These are phyloP conservation scores for Patiria pectinifera DNA, from an alignment of 53 echinoderm and acorn worm species.

Conservation along the genomic window DNA sequence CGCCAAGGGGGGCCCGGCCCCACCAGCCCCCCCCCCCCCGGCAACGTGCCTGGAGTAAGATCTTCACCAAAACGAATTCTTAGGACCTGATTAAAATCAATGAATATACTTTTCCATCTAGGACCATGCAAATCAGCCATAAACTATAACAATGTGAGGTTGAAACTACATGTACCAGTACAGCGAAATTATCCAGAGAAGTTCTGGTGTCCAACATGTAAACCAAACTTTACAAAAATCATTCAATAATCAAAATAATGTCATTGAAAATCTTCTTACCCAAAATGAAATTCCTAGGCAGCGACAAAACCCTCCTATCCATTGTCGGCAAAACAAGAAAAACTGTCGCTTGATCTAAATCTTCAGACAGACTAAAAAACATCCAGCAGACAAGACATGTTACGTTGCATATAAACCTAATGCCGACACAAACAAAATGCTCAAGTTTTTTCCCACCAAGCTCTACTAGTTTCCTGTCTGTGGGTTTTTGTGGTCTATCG, in stretches of 20 bases:
- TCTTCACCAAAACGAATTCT: too few species aligned
- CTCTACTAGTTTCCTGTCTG: background rate
- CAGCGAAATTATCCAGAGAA: background rate
- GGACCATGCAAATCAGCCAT: background rate
- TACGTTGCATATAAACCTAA: background rate
- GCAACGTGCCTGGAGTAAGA: too few species aligned
- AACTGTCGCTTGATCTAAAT: background rate
- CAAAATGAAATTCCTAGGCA: slow-evolving; percentile 13
- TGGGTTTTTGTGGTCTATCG: background rate
- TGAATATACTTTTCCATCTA: background rate
- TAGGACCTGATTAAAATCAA: background rate
- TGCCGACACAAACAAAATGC: background rate
- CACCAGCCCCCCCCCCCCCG: too few species aligned
- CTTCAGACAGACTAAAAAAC: background rate
- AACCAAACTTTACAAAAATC: too few species aligned
- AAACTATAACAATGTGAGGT: background rate
- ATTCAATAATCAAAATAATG: background rate
- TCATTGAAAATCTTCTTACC: background rate
- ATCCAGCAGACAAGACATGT: background rate
- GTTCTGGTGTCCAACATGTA: background rate
- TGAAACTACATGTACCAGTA: background rate
- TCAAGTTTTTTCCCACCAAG: background rate
- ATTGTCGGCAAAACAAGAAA: background rate
- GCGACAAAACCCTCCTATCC: background rate
- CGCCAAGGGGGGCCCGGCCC: too few species aligned